Percentiles rank a stretch among this genome's conserved stretches.
These are phyloP conservation scores for Chrosomus eos DNA, from an alignment of 2,797 vertebrate genomes.

Conservation along the genomic window DNA sequence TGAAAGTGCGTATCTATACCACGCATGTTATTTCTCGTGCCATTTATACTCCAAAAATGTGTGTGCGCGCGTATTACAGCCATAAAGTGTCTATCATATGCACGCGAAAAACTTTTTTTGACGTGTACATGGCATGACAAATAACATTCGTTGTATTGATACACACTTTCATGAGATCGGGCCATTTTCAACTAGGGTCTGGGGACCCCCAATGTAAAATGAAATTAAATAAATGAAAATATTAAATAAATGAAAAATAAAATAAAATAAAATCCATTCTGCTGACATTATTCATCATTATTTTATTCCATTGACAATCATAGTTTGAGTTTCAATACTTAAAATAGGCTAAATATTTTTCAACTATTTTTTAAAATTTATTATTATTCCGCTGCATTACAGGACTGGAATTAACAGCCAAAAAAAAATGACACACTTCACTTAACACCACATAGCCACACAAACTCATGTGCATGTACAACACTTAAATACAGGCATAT, in stretches of 20 bases:
- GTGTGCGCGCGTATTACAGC: no score
- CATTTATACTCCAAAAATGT: no score
- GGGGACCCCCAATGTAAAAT: not conserved
- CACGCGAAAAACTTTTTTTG: no score
- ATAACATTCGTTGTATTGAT: no score
- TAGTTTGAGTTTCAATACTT: not conserved
- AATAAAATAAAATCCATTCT: not conserved
- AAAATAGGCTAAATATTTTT: not conserved
- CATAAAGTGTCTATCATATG: no score
- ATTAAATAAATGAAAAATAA: not conserved
- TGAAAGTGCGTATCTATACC: no score
- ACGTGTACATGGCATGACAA: no score
- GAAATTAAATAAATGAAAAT: no score
- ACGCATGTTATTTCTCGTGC: no score
- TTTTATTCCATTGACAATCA: not conserved
- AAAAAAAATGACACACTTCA: not conserved
- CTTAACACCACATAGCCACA: slow-evolving; percentile 35
- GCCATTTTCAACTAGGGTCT: not conserved
- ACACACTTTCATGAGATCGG: no score
- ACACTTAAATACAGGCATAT: slow-evolving; percentile 30
- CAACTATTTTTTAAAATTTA: not conserved
- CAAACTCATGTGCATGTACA: not conserved
- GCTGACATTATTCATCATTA: not conserved
- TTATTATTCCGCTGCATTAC: not conserved
- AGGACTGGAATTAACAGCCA: not conserved